A percentile compares a stretch with the other conserved stretches of the same genome.
phyloP scores from a whole-genome alignment of 2,113 vertebrate genomes.

The Myotis brandtii region DNA sequence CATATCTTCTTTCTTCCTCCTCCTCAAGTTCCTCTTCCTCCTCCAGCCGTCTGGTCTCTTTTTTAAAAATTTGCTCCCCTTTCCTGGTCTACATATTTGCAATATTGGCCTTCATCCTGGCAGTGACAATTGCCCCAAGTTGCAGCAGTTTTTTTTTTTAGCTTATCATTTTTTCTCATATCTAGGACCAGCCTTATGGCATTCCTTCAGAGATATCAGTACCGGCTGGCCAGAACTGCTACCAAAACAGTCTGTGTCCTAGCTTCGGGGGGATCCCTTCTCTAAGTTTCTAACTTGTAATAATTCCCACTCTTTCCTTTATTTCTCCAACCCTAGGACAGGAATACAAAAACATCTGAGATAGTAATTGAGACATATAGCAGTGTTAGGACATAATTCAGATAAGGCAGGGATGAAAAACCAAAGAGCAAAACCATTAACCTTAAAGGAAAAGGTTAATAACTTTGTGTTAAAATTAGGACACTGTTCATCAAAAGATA shows the following conservation, averaged over 20 bases:
- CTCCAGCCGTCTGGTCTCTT: not conserved
- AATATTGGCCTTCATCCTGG: not conserved
- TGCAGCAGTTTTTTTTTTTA: not conserved
- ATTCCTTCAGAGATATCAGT: not conserved
- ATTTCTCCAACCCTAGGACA: not conserved
- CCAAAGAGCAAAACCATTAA: constrained; percentile 18
- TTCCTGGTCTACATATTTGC: not conserved
- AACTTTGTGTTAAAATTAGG: constrained; percentile 14
- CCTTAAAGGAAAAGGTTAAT: constrained; percentile 6
- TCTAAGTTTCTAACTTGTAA: not conserved
- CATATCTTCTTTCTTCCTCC: not conserved
- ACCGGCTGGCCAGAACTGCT: not conserved
- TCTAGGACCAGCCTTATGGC: not conserved
- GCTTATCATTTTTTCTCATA: not conserved
- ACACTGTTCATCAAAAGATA: not conserved
- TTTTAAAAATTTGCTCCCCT: not conserved
- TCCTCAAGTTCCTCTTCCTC: not conserved
- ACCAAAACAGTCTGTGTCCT: not conserved
- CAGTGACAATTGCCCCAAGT: not conserved
- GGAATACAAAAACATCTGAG: not conserved
- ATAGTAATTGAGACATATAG: not conserved
- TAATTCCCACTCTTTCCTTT: not conserved
- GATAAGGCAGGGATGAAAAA: not conserved
- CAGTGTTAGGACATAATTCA: not conserved
- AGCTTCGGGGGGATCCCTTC: not conserved